Base-by-base conservation (phyloP, 2,888 invertebrate genomes). In the Tetragonisca angustula region DNA sequence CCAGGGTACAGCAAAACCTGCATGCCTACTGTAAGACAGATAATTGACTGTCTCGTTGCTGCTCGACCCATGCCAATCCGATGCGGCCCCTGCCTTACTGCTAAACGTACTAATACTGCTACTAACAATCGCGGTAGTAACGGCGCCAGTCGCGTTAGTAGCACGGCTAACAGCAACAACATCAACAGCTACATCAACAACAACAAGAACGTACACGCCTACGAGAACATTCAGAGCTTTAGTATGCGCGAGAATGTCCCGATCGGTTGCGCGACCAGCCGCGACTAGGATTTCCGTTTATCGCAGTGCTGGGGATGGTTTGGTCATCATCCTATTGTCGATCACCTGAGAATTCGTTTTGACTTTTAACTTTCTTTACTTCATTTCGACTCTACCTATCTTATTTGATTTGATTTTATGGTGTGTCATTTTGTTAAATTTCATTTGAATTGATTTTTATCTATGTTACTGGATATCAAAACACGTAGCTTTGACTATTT, bases 1-100 rank as follows among this genome's bases (percentile, higher is more conserved):
- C 92, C 95, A 95, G 95, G 95, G 93, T 93, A 92, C 94, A 90
- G 93, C 94, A 94, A 94, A 94, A 94, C 95, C 95, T 96, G 96
- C 96, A 96, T 96, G 96, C 95, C 95, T 96, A 94, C 95, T 95
- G 94, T 96, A 95, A 94, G 92, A 93, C 93, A 94, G 93, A 93
- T 94, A 93, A 93, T 94, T 94, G 93, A 93, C 93, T 92, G 93
- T 93, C 93, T 93, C 89, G 91, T 93, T 91, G 93, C 93, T 92
- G 93, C 92, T 93, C 93, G 90, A 93, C 92, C 90, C 89, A 92
- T 93, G 92, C 93, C 93, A 90, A 93, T 92, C 90, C 93, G 92
- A 93, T 91, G 93, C 91, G 92, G 93, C 89, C 91, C 93, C 89
- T 92, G 93, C 90, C 93, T 92, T 92, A 92, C 93, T 91, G 93